A percentile compares a stretch with the other conserved stretches of the same genome.
phyloP scores from a whole-genome alignment of 2,113 vertebrate species.

The Actinemys pallida region DNA sequence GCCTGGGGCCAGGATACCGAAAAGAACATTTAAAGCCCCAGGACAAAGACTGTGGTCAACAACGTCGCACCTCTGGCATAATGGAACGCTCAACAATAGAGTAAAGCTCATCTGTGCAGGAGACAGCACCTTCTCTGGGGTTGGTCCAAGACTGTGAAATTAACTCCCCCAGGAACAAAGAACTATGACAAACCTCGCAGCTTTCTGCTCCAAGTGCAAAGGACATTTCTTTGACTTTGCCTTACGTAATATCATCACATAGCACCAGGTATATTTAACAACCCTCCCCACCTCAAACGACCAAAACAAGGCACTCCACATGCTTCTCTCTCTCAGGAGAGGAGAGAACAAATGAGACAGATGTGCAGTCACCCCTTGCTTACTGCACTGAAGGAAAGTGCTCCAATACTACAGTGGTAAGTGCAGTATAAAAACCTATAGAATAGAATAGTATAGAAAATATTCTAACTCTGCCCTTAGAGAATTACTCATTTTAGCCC shows the following conservation, averaged over 20 bases:
- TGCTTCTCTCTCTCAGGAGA: background rate
- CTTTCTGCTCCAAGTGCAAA: background rate
- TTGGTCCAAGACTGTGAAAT: background rate
- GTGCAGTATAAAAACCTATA: background rate
- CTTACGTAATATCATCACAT: background rate
- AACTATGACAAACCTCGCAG: background rate
- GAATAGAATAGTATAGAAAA: background rate
- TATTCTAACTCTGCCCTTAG: conserved; percentile 32
- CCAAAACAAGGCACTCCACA: background rate
- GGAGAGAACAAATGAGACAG: background rate
- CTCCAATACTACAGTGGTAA: background rate
- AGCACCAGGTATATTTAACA: background rate
- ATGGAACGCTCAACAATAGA: background rate
- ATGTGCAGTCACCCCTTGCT: background rate
- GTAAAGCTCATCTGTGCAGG: background rate
- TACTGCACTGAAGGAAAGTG: background rate
- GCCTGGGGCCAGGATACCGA: background rate
- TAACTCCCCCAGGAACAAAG: background rate
- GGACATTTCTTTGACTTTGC: background rate
- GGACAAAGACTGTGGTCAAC: background rate
- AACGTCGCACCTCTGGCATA: background rate
- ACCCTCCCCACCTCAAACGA: background rate
- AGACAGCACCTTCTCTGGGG: background rate
- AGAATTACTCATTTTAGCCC: background rate
- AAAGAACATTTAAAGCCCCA: background rate